Base-by-base conservation (phyloP, 2,797 vertebrate genomes). In the Anniella stebbinsi region DNA sequence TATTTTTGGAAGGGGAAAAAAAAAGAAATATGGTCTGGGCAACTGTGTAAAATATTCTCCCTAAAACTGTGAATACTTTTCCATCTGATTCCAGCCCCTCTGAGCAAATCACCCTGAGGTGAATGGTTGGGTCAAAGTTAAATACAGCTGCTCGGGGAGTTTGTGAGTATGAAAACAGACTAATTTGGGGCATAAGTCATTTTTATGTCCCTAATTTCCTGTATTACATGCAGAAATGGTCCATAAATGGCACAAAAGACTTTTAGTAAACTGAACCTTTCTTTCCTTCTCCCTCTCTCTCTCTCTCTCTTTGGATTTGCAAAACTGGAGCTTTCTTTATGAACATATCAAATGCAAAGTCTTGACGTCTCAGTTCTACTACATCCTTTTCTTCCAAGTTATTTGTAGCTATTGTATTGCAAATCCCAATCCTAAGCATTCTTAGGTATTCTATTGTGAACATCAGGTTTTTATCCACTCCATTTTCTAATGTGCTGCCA, bases 121-220 rank as follows among this genome's bases (percentile, higher is more conserved):
- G 93, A 94, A 84, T 80, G 92, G 93, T 94, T 93, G 94, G 96
- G 95, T 97, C 95, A 96, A 80, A 94, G 95, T 96, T 94, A 95
- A 94, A 96, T 96, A 96, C 90, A 94, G 90, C 94, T 92, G 94
- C 93, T 88, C 63, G 91, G 93, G 94, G 94, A 94, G 87, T 94
- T 91, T 95, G 75, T 91, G 90, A 95, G 92, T 95, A 96, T 89
- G 92, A 95, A 95, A 96, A 95, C 93, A 94, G 93, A 89, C 93
- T 96, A 96, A 96, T 97, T 96, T 96, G 95, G 94, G 88, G 84
- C 28, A 80, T 96, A 95, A 92, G 92, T 97, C 95, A 96, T 95
- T 97, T 97, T 97, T 95, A 96, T 94, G 93, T 90, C 91, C 85
- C 94, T 93, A 92, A 94, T 95, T 94, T 95, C 93, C 96, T 92